Conservation (phyloP, 2,888 invertebrate species). For the Andricus curvator region DNA sequence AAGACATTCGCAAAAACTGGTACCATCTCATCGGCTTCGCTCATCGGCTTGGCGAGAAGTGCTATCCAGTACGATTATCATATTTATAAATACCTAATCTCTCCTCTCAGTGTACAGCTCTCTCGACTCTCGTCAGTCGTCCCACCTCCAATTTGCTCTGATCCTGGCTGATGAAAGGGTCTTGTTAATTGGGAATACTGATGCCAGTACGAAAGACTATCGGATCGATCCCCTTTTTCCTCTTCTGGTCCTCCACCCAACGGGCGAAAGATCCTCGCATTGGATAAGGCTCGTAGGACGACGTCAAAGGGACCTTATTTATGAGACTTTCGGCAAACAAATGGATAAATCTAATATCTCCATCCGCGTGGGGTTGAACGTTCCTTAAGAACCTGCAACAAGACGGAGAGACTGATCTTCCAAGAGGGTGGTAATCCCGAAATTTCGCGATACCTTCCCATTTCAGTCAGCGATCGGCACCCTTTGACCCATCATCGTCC, state of each 20-base stretch:
- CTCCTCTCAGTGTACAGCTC: slow-evolving; percentile 53
- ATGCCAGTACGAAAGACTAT: slow-evolving; percentile 66
- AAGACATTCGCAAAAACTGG: slow-evolving; percentile 17
- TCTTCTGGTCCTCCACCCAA: slow-evolving; percentile 57
- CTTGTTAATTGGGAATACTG: slow-evolving; percentile 75
- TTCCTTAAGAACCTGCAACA: slow-evolving; percentile 52
- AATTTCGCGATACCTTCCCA: slow-evolving; percentile 41
- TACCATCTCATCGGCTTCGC: background rate
- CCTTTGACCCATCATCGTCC: slow-evolving; percentile 36
- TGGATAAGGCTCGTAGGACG: slow-evolving; percentile 71
- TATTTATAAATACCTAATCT: slow-evolving; percentile 51
- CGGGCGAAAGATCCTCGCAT: slow-evolving; percentile 65
- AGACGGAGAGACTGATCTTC: slow-evolving; percentile 40
- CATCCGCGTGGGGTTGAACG: slow-evolving; percentile 52
- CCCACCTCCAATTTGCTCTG: slow-evolving; percentile 57
- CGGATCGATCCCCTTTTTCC: slow-evolving; percentile 68
- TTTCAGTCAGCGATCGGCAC: slow-evolving; percentile 38
- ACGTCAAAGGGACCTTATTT: slow-evolving; percentile 77
- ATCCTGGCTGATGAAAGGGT: slow-evolving; percentile 70
- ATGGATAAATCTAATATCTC: slow-evolving; percentile 77
- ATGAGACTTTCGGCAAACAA: slow-evolving; percentile 78
- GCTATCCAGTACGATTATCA: slow-evolving; percentile 33
- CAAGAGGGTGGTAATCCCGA: slow-evolving; percentile 51
- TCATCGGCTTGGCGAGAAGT: background rate
- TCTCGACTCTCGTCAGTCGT: slow-evolving; percentile 46